Evolutionary conservation across 2,113 vertebrate species (phyloP).

Genomic region (Condylura cristata): DNA sequence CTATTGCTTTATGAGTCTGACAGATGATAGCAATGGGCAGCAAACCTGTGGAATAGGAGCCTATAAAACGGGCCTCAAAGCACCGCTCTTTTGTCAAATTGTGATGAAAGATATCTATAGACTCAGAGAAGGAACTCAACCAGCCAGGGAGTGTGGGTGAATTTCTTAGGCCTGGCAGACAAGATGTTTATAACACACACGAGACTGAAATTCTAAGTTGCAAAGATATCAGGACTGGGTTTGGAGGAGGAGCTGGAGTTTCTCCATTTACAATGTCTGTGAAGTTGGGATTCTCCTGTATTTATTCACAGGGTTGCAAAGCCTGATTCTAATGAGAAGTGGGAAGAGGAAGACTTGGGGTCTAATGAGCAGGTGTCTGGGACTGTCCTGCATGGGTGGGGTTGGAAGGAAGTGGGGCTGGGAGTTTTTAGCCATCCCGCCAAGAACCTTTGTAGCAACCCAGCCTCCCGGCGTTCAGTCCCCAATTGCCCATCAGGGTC

Average conservation of each 20-base stretch:
- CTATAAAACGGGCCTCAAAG: slow-evolving; percentile 26
- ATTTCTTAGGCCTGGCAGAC: slow-evolving; percentile 51
- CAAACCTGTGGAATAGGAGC: slow-evolving; percentile 5
- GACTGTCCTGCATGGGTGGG: background rate
- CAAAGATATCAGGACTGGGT: slow-evolving; percentile 8
- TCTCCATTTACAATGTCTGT: background rate
- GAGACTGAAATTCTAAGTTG: slow-evolving; percentile 48
- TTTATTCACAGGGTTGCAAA: background rate
- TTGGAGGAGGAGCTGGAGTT: background rate
- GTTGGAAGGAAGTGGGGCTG: too few relatives aligned
- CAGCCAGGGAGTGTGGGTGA: background rate
- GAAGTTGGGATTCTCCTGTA: background rate
- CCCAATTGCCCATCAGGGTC: too few relatives aligned
- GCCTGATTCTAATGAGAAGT: background rate
- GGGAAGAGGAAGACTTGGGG: background rate
- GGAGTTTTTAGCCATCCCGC: background rate
- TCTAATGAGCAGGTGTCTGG: background rate
- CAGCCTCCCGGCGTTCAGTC: too few relatives aligned
- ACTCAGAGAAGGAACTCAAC: background rate
- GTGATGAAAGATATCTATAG: slow-evolving; percentile 33
- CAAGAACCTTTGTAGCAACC: background rate
- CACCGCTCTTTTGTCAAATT: slow-evolving; percentile 55
- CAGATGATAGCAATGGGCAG: background rate
- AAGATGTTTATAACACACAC: slow-evolving; percentile 28
- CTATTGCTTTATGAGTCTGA: slow-evolving; percentile 48